Conservation (phyloP, 1,140 invertebrate species). For the Teleogryllus occipitalis region DNA sequence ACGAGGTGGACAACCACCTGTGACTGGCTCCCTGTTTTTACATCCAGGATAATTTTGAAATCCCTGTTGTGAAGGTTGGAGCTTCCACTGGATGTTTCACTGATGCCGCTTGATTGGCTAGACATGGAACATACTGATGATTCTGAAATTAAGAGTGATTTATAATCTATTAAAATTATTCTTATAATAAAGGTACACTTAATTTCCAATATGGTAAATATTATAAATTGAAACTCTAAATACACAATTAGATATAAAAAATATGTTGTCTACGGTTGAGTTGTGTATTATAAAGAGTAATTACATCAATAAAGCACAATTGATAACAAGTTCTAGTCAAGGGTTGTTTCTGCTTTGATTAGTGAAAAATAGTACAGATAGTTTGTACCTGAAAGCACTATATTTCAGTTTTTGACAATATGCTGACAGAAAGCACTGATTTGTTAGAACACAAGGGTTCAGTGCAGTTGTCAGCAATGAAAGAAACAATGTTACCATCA, state of each 20-base stretch:
- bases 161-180: background rate
- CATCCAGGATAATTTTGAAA: slow-evolving; percentile 78
- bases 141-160: slow-evolving; percentile 34
- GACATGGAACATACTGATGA: slow-evolving; percentile 49
- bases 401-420: too few relatives aligned
- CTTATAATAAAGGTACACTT: too few relatives aligned
- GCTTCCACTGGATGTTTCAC: slow-evolving; percentile 38
- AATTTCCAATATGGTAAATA: too few relatives aligned
- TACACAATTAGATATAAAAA: too few relatives aligned
- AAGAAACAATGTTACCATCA: slow-evolving; percentile 41
- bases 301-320: too few relatives aligned
- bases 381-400: too few relatives aligned
- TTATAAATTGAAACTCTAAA: too few relatives aligned
- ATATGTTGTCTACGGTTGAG: too few relatives aligned
- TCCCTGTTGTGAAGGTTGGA: slow-evolving; percentile 60
- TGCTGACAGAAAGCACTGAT: background rate
- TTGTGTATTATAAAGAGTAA: too few relatives aligned
- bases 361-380: too few relatives aligned
- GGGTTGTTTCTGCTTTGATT: too few relatives aligned
- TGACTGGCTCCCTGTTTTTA: slow-evolving; percentile 50
- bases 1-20: slow-evolving; percentile 61
- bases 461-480: background rate
- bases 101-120: slow-evolving; percentile 47
- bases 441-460: background rate
- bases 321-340: too few relatives aligned